Conservation (phyloP, 1,140 invertebrate species). For the Heliconius melpomene region DNA sequence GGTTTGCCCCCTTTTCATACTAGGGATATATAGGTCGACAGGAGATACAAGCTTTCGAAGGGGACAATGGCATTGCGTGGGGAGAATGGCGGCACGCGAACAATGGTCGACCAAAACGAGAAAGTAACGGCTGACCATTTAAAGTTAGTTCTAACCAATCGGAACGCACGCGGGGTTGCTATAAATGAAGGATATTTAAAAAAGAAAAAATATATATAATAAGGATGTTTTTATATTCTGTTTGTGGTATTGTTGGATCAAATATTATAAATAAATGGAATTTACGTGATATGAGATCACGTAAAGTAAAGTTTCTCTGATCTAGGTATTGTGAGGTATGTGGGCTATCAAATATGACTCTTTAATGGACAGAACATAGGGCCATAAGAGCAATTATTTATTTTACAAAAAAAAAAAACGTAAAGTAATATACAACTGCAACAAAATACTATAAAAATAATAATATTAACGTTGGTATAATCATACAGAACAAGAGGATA, state of each 20-base stretch:
- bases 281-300: too few relatives aligned
- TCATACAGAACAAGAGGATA: too few relatives aligned
- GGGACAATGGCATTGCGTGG: constrained; percentile 43
- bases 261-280: too few relatives aligned
- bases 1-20: constrained; percentile 81
- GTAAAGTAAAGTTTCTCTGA: too few relatives aligned
- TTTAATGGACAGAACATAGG: too few relatives aligned
- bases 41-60: constrained; percentile 56
- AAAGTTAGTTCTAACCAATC: not conserved
- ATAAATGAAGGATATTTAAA: not conserved
- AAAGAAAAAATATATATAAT: not conserved
- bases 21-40: constrained; percentile 65
- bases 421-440: too few relatives aligned
- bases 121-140: constrained; percentile 1
- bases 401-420: too few relatives aligned
- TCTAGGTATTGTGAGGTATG: too few relatives aligned
- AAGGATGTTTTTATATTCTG: not conserved
- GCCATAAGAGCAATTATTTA: too few relatives aligned
- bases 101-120: constrained; percentile 30
- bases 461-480: too few relatives aligned
- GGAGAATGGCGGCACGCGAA: constrained; percentile 15
- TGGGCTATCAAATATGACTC: too few relatives aligned
- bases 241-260: not conserved
- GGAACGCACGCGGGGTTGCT: not conserved
- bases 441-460: too few relatives aligned